Evolutionary conservation across 2,113 vertebrate genomes (phyloP).

Genomic region (Sardina pilchardus): DNA sequence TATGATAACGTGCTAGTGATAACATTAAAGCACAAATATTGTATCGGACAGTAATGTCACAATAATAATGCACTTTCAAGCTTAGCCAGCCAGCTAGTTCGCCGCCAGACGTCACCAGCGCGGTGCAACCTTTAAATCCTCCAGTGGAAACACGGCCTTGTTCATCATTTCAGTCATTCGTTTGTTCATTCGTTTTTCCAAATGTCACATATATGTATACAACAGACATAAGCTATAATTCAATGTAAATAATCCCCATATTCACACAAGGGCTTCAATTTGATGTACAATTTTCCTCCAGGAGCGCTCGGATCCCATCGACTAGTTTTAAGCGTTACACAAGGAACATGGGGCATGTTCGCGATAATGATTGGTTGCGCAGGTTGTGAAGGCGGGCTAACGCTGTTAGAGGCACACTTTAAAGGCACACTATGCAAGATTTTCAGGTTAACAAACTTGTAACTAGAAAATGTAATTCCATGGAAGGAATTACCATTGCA

Average conservation of each 20-base stretch:
- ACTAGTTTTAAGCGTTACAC: constrained; percentile 32
- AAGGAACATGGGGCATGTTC: constrained; percentile 11
- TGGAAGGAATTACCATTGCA: too few relatives aligned
- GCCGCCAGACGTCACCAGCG: not conserved
- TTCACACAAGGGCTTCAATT: not conserved
- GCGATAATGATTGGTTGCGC: not conserved
- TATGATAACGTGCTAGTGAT: not conserved
- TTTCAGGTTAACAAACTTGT: too few relatives aligned
- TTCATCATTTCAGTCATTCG: not conserved
- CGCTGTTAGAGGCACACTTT: too few relatives aligned
- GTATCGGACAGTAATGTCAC: not conserved
- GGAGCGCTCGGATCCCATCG: not conserved
- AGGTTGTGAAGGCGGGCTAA: not conserved
- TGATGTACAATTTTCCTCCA: not conserved
- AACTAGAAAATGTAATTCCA: too few relatives aligned
- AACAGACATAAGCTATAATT: not conserved
- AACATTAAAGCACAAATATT: not conserved
- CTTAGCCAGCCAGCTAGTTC: not conserved
- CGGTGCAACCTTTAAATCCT: not conserved
- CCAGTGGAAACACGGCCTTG: not conserved
- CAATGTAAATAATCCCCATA: not conserved
- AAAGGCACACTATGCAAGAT: too few relatives aligned
- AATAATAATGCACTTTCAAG: not conserved
- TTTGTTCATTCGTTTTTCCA: not conserved
- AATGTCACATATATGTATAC: not conserved